These are phyloP conservation scores for Poeciliopsis occidentalis DNA, from an alignment of 2,113 vertebrate species.

Conservation along the genomic window DNA sequence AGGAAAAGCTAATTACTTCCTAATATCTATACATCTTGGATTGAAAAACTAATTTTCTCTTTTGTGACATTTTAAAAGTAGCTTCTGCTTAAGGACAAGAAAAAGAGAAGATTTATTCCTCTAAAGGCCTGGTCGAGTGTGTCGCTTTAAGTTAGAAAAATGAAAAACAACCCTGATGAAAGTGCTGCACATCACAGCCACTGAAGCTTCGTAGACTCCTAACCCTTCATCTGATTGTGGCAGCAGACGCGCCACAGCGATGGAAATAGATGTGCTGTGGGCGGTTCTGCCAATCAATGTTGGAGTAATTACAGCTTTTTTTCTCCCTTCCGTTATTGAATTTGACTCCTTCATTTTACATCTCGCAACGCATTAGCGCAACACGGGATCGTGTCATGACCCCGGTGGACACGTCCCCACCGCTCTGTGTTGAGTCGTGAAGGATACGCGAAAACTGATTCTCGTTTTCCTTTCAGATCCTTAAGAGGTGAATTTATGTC, in stretches of 20 bases:
- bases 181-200: background rate
- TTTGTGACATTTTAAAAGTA: background rate
- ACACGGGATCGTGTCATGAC: background rate
- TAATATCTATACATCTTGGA: conserved; percentile 1
- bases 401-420: background rate
- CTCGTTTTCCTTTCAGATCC: background rate
- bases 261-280: conserved; percentile 11
- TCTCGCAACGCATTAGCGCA: background rate
- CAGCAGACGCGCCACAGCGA: conserved; percentile 1
- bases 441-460: background rate
- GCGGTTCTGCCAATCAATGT: conserved; percentile 6
- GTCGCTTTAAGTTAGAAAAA: conserved; percentile 7
- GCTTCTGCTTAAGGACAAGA: background rate
- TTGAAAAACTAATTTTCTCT: background rate
- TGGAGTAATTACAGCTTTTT: conserved; percentile 10
- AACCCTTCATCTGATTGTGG: conserved; percentile 9
- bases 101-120: background rate
- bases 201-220: background rate
- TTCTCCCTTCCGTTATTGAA: background rate
- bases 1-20: conserved; percentile 24
- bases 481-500: background rate
- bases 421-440: background rate
- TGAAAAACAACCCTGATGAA: conserved; percentile 1
- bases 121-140: background rate
- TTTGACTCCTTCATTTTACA: background rate